phyloP scores from a whole-genome alignment of 2,888 invertebrate species.

The Tachina lurida region DNA sequence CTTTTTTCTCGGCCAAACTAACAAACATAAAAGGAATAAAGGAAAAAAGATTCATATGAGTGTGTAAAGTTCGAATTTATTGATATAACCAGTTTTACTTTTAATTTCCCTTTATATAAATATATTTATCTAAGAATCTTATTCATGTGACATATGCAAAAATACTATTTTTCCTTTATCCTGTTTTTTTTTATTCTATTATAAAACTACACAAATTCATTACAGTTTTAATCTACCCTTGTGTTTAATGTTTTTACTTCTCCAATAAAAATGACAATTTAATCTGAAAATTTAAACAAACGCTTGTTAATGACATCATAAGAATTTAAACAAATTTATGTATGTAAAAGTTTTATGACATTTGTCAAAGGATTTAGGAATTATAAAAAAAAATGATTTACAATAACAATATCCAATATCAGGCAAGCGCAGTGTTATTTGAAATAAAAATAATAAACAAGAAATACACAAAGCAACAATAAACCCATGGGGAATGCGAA shows the following conservation, averaged over 20 bases:
- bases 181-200: not conserved
- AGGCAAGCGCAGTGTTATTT: not conserved
- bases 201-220: not conserved
- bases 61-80: too few relatives aligned
- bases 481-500: constrained; percentile 1
- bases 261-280: constrained; percentile 59
- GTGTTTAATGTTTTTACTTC: not conserved
- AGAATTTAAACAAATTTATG: constrained; percentile 66
- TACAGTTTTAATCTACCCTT: constrained; percentile 37
- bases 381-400: constrained; percentile 26
- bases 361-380: constrained; percentile 68
- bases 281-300: constrained; percentile 65
- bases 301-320: constrained; percentile 67
- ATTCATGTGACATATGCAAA: not conserved
- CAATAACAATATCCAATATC: constrained; percentile 18
- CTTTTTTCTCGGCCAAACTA: too few relatives aligned
- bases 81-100: too few relatives aligned
- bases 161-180: not conserved
- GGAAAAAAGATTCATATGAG: too few relatives aligned
- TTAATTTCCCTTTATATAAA: too few relatives aligned
- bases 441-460: not conserved
- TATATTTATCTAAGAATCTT: not conserved
- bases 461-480: not conserved
- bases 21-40: too few relatives aligned
- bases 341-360: constrained; percentile 63